Evolutionary conservation across 1,140 invertebrate genomes (phyloP), one percentile per base, ranked within the genome.

Genomic region (Chionoecetes opilio): DNA sequence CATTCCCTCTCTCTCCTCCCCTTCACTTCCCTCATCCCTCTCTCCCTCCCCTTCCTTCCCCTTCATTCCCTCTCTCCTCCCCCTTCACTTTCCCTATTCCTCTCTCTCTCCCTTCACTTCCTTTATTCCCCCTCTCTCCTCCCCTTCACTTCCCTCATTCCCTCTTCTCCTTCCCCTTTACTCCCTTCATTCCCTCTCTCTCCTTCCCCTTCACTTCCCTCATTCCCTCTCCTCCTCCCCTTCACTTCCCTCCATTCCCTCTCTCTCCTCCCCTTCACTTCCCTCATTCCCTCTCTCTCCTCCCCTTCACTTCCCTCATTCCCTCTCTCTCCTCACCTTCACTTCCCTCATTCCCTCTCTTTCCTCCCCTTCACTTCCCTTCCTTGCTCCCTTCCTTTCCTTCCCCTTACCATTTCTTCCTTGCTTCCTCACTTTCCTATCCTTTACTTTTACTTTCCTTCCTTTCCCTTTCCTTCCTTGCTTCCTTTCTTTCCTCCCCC

Each of bases 271-370:
- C 86, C 34, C 34, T 17, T 88, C 38, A 41, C 46, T n/a, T 53
- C 34, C 34, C 41, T 21, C 31, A 29, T n/a, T 63, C 89, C 89
- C 31, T 53, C 37, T n/a, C 89, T 34, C 91, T 82, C 82, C 34
- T 53, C 46, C 9, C n/a, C n/a, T 26, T 0, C n/a, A 17, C 21
- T 75, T 26, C n/a, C 26, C 32, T 35, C 34, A 8, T 17, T 88
- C 38, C 3, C 46, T 53, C 34, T 17, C 41, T 21, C 31, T n/a
- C 38, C 32, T n/a, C n/a, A n/a, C 89, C 89, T 17, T 53, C 37
- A 41, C 89, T 34, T 82, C 91, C 82, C 34, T 75, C n/a, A n/a
- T n/a, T n/a, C n/a, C n/a, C n/a, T n/a, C n/a, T n/a, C n/a, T n/a
- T n/a, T n/a, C n/a, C 9, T 53, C 46, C 9, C n/a, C n/a, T 26